A percentile compares a stretch with the other conserved stretches of the same genome.
These are phyloP conservation scores for Pyrgus malvae DNA, from an alignment of 2,888 invertebrate genomes.

Conservation along the genomic window DNA sequence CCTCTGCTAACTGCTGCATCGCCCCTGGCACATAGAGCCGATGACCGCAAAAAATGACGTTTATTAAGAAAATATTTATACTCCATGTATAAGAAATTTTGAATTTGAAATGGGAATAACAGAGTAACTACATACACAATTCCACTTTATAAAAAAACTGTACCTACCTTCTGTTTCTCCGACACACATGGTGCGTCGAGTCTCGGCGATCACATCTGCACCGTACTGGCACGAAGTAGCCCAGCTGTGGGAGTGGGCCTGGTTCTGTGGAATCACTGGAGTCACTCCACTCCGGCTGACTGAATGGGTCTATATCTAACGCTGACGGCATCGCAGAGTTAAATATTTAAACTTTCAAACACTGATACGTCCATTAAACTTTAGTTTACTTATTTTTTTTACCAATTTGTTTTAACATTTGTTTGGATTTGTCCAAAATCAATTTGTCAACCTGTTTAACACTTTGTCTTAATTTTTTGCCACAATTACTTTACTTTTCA, in stretches of 20 bases:
- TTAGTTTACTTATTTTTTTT: conserved; percentile 2
- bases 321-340: conserved; percentile 62
- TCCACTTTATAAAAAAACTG: not conserved
- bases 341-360: conserved; percentile 8
- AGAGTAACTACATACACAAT: too few species aligned
- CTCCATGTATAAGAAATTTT: too few species aligned
- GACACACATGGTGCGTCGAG: conserved; percentile 64
- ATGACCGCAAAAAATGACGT: too few species aligned
- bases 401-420: too few species aligned
- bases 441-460: too few species aligned
- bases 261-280: conserved; percentile 69
- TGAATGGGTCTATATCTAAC: conserved; percentile 62
- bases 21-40: too few species aligned
- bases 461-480: too few species aligned
- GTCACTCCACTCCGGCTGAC: conserved; percentile 76
- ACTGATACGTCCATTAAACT: not conserved
- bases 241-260: conserved; percentile 77
- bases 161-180: conserved; percentile 72
- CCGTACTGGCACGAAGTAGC: conserved; percentile 82
- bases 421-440: too few species aligned
- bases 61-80: too few species aligned
- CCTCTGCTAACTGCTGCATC: too few species aligned
- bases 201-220: conserved; percentile 63
- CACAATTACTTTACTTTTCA: too few species aligned
- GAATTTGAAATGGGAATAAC: too few species aligned